A percentile compares a stretch with the other conserved stretches of the same genome.
phyloP scores from a whole-genome alignment of 2,113 vertebrate genomes.

The Ophiodon elongatus region DNA sequence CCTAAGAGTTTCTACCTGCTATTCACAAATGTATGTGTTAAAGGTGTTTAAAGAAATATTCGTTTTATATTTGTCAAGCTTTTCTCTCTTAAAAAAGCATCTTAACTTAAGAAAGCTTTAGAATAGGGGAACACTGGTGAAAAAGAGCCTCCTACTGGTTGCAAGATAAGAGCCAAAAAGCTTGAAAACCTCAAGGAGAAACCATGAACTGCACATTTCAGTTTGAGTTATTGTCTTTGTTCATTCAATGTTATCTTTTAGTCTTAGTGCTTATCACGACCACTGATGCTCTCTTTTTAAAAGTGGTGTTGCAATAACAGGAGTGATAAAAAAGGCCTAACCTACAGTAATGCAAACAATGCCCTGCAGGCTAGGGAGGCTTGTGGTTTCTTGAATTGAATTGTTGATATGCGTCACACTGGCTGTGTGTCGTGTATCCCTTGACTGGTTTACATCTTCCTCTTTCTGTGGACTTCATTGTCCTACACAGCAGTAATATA shows the following conservation, averaged over 20 bases:
- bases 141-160: not conserved
- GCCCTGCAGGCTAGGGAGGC: not conserved
- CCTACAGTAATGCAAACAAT: not conserved
- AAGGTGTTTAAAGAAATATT: not conserved
- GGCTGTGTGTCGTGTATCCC: not conserved
- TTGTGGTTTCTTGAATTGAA: not conserved
- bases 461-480: not conserved
- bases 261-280: not conserved
- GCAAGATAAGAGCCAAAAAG: not conserved
- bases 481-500: not conserved
- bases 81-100: not conserved
- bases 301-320: not conserved
- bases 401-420: not conserved
- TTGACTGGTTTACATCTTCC: not conserved
- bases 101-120: not conserved
- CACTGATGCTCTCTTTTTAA: not conserved
- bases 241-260: not conserved
- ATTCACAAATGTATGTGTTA: not conserved
- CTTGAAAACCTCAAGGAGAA: not conserved
- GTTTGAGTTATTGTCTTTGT: not conserved
- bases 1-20: not conserved
- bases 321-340: not conserved
- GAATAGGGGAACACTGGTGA: not conserved
- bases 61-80: not conserved
- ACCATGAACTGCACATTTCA: not conserved